A percentile compares a stretch with the other conserved stretches of the same genome.
phyloP scores from a whole-genome alignment of 2,797 vertebrate genomes.

The Sebastes minor region DNA sequence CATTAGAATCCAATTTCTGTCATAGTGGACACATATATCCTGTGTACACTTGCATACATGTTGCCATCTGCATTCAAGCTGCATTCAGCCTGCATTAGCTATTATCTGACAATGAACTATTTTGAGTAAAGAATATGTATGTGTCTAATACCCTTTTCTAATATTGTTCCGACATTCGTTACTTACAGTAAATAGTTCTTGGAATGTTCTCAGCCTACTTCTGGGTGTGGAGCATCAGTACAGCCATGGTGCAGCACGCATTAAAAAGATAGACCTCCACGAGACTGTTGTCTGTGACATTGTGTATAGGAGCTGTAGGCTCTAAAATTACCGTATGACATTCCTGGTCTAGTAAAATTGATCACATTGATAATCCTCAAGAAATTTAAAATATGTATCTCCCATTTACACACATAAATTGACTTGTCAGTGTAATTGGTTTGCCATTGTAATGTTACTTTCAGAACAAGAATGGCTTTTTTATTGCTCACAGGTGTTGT shows the following conservation, averaged over 20 bases:
- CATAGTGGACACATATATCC: neutral
- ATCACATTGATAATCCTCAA: neutral
- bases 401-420: neutral
- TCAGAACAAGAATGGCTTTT: neutral
- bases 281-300: neutral
- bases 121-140: neutral
- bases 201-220: neutral
- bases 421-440: neutral
- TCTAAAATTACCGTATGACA: neutral
- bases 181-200: neutral
- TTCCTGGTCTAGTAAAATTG: neutral
- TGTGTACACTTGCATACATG: neutral
- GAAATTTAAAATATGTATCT: neutral
- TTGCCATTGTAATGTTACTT: neutral
- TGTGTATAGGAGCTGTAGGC: neutral
- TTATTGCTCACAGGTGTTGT: slow-evolving; percentile 2
- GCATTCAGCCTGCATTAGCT: neutral
- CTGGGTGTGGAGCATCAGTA: slow-evolving; percentile 13
- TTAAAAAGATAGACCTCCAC: neutral
- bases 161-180: neutral
- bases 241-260: slow-evolving; percentile 18
- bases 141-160: neutral
- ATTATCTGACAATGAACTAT: neutral
- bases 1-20: neutral
- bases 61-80: neutral